These are phyloP conservation scores for Agonum fuliginosum DNA, from an alignment of 2,888 invertebrate genomes.

Conservation along the genomic window DNA sequence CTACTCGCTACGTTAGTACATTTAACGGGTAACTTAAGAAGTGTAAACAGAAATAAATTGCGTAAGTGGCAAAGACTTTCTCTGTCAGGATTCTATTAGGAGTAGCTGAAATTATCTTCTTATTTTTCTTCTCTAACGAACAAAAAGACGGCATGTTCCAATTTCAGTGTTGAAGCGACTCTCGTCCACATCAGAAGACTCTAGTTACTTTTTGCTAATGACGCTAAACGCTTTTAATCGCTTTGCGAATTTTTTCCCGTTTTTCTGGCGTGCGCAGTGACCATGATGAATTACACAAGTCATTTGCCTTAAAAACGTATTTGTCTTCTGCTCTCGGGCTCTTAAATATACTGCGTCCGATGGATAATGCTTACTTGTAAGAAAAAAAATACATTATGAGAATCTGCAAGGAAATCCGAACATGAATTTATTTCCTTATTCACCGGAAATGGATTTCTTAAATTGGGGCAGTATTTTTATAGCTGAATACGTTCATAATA, in stretches of 20 bases:
- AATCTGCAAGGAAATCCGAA: conserved; percentile 6
- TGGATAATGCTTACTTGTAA: neutral
- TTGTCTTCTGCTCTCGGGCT: conserved; percentile 26
- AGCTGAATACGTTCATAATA: too few species aligned
- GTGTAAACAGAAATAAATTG: too few species aligned
- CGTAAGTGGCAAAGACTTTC: too few species aligned
- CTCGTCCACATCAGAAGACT: neutral
- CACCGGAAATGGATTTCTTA: conserved; percentile 3
- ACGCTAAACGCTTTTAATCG: conserved; percentile 52
- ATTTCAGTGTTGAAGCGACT: conserved; percentile 2
- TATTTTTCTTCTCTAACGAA: neutral
- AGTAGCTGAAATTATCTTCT: neutral
- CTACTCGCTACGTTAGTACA: too few species aligned
- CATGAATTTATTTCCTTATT: conserved; percentile 9
- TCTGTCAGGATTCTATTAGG: too few species aligned
- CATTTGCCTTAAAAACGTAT: conserved; percentile 54
- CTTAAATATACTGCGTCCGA: conserved; percentile 12
- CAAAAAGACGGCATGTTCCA: conserved; percentile 26
- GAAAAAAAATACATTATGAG: conserved; percentile 27
- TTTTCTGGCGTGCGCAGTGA: conserved; percentile 26
- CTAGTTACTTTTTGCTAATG: conserved; percentile 46
- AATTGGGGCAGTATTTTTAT: too few species aligned
- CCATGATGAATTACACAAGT: conserved; percentile 52
- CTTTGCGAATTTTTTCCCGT: conserved; percentile 24
- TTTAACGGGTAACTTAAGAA: too few species aligned